phyloP scores from a whole-genome alignment of 2,113 vertebrate species.

The Caretta caretta region DNA sequence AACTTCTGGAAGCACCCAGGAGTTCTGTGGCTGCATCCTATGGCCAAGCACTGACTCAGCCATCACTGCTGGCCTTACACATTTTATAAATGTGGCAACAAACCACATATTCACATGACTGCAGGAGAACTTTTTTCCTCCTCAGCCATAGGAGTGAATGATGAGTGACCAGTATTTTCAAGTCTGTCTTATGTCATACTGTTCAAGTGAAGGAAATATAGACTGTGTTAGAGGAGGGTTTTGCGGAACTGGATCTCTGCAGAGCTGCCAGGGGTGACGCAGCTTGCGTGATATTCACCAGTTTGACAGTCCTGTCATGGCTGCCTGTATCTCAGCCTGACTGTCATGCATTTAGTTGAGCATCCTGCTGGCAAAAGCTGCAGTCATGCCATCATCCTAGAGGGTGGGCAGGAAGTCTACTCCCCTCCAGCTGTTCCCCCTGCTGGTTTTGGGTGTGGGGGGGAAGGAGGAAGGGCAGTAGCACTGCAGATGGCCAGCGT shows the following conservation, averaged over 20 bases:
- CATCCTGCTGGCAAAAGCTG: background rate
- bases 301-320: background rate
- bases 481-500: background rate
- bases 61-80: rapidly evolving
- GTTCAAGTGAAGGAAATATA: background rate
- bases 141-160: background rate
- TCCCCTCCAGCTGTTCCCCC: background rate
- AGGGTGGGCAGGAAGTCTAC: background rate
- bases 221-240: background rate
- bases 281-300: background rate
- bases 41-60: background rate
- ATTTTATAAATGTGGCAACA: background rate
- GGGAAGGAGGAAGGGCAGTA: background rate
- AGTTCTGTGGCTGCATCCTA: background rate
- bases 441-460: background rate
- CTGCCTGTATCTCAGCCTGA: background rate
- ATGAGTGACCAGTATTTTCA: background rate
- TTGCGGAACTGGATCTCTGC: background rate
- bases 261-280: rapidly evolving
- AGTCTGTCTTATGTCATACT: background rate
- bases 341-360: background rate
- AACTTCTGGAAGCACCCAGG: background rate
- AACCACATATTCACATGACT: background rate
- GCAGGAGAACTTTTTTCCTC: background rate
- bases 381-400: background rate